phyloP scores from a whole-genome alignment of 1,140 invertebrate genomes.

The Temnothorax longispinosus region DNA sequence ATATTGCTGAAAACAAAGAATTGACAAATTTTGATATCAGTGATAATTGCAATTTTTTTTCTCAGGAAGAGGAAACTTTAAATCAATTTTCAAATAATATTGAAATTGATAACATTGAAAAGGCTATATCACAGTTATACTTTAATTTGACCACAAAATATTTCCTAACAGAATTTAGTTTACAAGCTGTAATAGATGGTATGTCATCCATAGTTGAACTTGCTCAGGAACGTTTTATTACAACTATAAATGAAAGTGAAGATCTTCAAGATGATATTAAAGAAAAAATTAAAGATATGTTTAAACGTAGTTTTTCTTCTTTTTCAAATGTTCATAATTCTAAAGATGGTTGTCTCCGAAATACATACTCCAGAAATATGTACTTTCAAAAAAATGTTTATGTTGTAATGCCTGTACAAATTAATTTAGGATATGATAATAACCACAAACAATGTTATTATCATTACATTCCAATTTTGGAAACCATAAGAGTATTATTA shows the following conservation, averaged over 20 bases:
- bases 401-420: background rate
- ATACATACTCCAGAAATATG: background rate
- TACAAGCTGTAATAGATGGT: slow-evolving; percentile 6
- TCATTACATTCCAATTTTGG: slow-evolving; percentile 19
- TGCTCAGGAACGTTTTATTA: background rate
- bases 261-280: background rate
- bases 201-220: background rate
- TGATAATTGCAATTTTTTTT: background rate
- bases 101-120: background rate
- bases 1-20: background rate
- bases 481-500: slow-evolving; percentile 9
- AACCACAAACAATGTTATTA: background rate
- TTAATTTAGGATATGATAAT: slow-evolving; percentile 6
- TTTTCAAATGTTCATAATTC: background rate
- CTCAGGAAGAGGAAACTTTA: background rate
- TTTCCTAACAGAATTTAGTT: slow-evolving; percentile 1
- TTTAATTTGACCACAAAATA: slow-evolving; percentile 19
- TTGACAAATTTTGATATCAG: background rate
- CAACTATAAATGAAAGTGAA: background rate
- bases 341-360: background rate
- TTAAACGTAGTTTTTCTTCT: background rate
- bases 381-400: background rate
- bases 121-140: background rate
- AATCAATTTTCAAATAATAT: background rate
- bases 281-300: slow-evolving; percentile 25